These are phyloP conservation scores for Deilephila elpenor DNA, from an alignment of 2,888 invertebrate species.

Conservation along the genomic window DNA sequence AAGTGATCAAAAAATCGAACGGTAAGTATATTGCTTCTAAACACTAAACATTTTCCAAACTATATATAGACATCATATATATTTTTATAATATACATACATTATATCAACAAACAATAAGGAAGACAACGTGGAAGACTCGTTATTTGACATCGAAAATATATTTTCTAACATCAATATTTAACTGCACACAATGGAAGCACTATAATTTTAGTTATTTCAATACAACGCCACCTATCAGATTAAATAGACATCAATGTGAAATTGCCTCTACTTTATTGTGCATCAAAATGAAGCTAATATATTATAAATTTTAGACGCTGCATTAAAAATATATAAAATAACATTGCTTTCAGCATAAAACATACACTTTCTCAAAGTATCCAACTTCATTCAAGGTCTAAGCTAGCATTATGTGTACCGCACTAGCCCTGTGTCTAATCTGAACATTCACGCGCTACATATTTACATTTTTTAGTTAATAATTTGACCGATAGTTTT, in stretches of 20 bases:
- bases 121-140: constrained; percentile 66
- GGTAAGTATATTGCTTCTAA: constrained; percentile 68
- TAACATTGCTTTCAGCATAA: constrained; percentile 13
- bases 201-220: constrained; percentile 45
- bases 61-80: constrained; percentile 40
- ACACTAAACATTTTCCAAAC: constrained; percentile 53
- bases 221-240: constrained; percentile 47
- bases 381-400: neutral
- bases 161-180: constrained; percentile 48
- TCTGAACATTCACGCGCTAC: constrained; percentile 51
- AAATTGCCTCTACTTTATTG: neutral
- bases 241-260: neutral
- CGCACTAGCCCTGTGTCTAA: constrained; percentile 31
- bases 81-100: constrained; percentile 40
- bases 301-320: constrained; percentile 37
- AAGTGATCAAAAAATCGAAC: constrained; percentile 63
- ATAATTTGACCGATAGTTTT: constrained; percentile 76
- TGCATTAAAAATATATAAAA: constrained; percentile 14
- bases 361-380: constrained; percentile 13
- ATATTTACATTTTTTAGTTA: constrained; percentile 68
- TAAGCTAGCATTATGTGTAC: constrained; percentile 20
- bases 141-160: constrained; percentile 77
- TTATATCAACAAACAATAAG: constrained; percentile 37
- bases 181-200: constrained; percentile 52
- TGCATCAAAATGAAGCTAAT: constrained; percentile 1